A percentile compares a stretch with the other conserved stretches of the same genome.
Conservation (phyloP, 1,140 invertebrate species). For the Daktulosphaira vitifoliae region DNA sequence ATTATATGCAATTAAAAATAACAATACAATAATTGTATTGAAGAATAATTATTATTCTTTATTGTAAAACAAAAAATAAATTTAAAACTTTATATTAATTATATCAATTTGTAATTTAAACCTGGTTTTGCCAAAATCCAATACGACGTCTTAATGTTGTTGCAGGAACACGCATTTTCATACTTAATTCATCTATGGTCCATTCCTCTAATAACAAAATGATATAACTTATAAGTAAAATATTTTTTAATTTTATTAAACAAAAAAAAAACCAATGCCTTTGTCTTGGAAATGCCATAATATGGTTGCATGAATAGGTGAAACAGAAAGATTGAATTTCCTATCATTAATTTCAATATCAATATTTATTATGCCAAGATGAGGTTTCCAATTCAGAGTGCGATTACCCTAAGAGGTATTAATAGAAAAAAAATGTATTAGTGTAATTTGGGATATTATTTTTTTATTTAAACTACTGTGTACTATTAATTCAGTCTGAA, state of each 20-base stretch:
- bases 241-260: constrained; percentile 26
- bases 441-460: too few relatives aligned
- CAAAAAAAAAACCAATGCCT: constrained; percentile 50
- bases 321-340: constrained; percentile 72
- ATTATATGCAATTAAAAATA: not conserved
- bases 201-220: constrained; percentile 55
- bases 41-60: not conserved
- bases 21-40: constrained; percentile 5
- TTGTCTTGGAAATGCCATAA: constrained; percentile 91
- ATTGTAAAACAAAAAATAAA: not conserved
- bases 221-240: too few relatives aligned
- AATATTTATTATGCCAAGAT: constrained; percentile 83
- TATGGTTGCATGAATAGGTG: constrained; percentile 87
- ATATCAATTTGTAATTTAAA: constrained; percentile 10
- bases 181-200: constrained; percentile 73
- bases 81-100: not conserved
- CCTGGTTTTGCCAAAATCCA: constrained; percentile 77
- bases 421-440: too few relatives aligned
- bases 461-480: constrained; percentile 8
- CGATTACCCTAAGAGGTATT: constrained; percentile 58
- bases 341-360: constrained; percentile 82
- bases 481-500: not conserved
- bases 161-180: constrained; percentile 72
- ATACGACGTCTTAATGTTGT: constrained; percentile 75
- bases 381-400: constrained; percentile 87